phyloP scores from a whole-genome alignment of 2,888 invertebrate species.

The Anthophora plumipes region DNA sequence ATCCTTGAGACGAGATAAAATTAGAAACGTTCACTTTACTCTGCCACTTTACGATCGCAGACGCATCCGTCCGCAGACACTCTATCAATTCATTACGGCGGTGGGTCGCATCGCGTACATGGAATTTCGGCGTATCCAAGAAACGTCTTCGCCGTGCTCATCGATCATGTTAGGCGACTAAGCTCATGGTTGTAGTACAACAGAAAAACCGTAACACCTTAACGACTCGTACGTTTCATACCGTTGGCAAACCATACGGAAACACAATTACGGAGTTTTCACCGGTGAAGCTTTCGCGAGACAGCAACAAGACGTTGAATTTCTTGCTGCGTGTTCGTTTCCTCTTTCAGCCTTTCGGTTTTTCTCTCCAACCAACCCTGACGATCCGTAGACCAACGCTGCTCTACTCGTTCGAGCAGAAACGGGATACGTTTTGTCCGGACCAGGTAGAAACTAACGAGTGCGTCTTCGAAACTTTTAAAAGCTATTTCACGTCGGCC shows the following conservation, averaged over 20 bases:
- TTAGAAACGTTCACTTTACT: background rate
- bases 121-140: conserved; percentile 60
- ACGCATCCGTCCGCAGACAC: conserved; percentile 38
- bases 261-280: conserved; percentile 64
- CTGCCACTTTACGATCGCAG: background rate
- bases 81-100: conserved; percentile 70
- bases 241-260: conserved; percentile 46
- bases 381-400: conserved; percentile 6
- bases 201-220: conserved; percentile 51
- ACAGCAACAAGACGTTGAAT: conserved; percentile 58
- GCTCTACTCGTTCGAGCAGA: background rate
- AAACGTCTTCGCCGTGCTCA: conserved; percentile 50
- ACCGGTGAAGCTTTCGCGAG: conserved; percentile 54
- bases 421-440: conserved; percentile 36
- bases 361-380: conserved; percentile 26
- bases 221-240: conserved; percentile 53
- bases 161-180: conserved; percentile 67
- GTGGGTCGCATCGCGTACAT: conserved; percentile 34
- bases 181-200: conserved; percentile 10
- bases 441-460: conserved; percentile 64
- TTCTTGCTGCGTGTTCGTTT: conserved; percentile 33
- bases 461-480: conserved; percentile 56
- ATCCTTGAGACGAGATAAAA: background rate
- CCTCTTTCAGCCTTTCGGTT: conserved; percentile 10
- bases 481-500: conserved; percentile 47